phyloP scores from a whole-genome alignment of 2,888 invertebrate species.

The Caradrina clavipalpis region DNA sequence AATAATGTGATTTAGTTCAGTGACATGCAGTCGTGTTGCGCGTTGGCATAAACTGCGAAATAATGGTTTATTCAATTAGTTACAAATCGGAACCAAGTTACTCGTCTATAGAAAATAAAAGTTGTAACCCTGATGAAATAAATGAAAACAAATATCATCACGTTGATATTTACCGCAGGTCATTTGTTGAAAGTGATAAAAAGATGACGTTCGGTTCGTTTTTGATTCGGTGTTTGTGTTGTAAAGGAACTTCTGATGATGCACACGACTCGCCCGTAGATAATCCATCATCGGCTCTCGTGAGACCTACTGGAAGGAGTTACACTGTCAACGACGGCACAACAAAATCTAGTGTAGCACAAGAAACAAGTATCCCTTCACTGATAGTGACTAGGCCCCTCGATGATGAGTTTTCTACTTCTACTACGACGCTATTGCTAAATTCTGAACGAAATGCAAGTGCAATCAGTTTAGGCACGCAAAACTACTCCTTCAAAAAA shows the following conservation, averaged over 20 bases:
- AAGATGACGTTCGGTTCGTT: slow-evolving; percentile 71
- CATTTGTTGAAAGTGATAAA: slow-evolving; percentile 65
- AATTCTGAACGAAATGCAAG: slow-evolving; percentile 76
- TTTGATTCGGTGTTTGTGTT: slow-evolving; percentile 76
- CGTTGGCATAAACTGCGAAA: slow-evolving; percentile 51
- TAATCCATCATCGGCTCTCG: slow-evolving; percentile 77
- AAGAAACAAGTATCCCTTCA: slow-evolving; percentile 60
- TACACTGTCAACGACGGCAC: slow-evolving; percentile 76
- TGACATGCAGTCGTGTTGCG: slow-evolving; percentile 73
- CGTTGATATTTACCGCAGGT: slow-evolving; percentile 78
- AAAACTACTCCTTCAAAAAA: slow-evolving; percentile 65
- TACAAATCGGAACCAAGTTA: slow-evolving; percentile 75
- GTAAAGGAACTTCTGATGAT: slow-evolving; percentile 67
- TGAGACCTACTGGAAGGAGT: slow-evolving; percentile 77
- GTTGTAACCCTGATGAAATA: slow-evolving; percentile 59
- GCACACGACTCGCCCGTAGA: slow-evolving; percentile 71
- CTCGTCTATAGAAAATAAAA: slow-evolving; percentile 76
- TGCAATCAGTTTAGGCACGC: slow-evolving; percentile 65
- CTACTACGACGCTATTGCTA: slow-evolving; percentile 79
- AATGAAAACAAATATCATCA: slow-evolving; percentile 72
- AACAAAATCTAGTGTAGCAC: slow-evolving; percentile 42
- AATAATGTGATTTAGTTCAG: slow-evolving; percentile 73
- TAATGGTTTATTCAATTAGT: slow-evolving; percentile 74
- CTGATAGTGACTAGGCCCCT: slow-evolving; percentile 67
- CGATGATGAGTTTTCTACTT: slow-evolving; percentile 70